Base-by-base conservation (phyloP, 2,888 invertebrate genomes). In the Odontomyia ornata region DNA sequence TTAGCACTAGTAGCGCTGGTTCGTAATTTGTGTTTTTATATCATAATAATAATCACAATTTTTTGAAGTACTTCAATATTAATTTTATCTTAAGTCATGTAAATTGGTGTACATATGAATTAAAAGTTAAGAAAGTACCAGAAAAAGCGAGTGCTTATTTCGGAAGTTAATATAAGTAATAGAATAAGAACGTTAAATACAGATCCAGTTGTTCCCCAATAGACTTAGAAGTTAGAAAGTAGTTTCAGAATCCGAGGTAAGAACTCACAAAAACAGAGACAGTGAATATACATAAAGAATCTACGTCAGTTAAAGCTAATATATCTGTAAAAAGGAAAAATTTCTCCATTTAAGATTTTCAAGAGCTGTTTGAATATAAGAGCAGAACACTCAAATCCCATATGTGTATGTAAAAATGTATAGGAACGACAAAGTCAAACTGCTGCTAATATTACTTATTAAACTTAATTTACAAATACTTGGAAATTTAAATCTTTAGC, bases 381-480 rank as follows among this genome's bases (percentile, higher is more conserved):
- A 60, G 23, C 21, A 23, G 21, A 15, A 7, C 46, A 47, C 69
- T 69, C 46, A 69, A 69, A 46, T 47, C 27, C 46, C 46, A 15
- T 23, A 36, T 15, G 52, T 36, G 4, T 30, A 25, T 69, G 69
- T 69, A 69, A 47, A 69, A 69, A 46, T 69, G 69, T 69, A 69
- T 47, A 69, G 69, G 47, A 69, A 25, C 18, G 69, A 69, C 47
- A 69, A 47, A 69, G 69, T 69, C 46, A 69, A 47, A 15, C 64
- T n/a, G 7, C 69, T 67, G 21, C 47, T 47, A 47, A 21, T 69
- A 21, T 43, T 65, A 65, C 65, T 43, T 60, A 65, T 1, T 65
- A 25, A 47, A 9, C 5, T 69, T 69, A 69, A 18, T 21, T 15
- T 47, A 1, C 46, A 36, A 9, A 47, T 23, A 69, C 46, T 43